Evolutionary conservation across 2,888 invertebrate genomes (phyloP).

Genomic region (Ecdyonurus torrentis): DNA sequence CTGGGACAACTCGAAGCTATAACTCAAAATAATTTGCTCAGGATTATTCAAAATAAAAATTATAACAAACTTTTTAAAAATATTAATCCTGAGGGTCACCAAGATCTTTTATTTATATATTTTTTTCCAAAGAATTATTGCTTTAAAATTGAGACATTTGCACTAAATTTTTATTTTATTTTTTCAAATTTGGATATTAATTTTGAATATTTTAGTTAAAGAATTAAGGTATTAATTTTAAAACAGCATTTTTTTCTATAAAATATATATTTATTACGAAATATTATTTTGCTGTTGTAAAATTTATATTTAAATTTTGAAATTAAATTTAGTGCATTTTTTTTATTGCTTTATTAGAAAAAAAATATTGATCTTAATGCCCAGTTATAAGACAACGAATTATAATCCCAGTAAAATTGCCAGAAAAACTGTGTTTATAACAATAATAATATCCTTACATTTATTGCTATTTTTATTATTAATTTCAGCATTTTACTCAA

Average conservation of each 20-base stretch:
- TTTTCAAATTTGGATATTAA: too few species aligned
- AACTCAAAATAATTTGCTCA: not conserved
- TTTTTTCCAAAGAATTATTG: not conserved
- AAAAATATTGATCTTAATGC: not conserved
- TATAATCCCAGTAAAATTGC: not conserved
- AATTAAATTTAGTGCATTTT: too few species aligned
- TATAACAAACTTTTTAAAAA: not conserved
- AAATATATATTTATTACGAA: too few species aligned
- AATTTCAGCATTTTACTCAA: not conserved
- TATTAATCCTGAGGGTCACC: not conserved
- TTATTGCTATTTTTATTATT: not conserved
- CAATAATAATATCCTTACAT: not conserved
- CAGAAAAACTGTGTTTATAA: not conserved
- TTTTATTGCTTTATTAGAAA: too few species aligned
- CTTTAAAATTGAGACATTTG: too few species aligned
- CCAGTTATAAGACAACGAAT: not conserved
- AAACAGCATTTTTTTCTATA: too few species aligned
- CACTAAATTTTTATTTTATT: too few species aligned
- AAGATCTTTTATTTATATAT: not conserved
- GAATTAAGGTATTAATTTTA: too few species aligned
- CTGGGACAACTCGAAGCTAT: slow-evolving; percentile 10
- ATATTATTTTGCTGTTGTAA: too few species aligned
- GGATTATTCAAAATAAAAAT: not conserved
- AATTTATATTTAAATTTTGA: too few species aligned
- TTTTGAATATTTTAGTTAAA: too few species aligned